A percentile compares a stretch with the other conserved stretches of the same genome.
phyloP scores from a whole-genome alignment of 2,888 invertebrate genomes.

The Oscheius sp. region DNA sequence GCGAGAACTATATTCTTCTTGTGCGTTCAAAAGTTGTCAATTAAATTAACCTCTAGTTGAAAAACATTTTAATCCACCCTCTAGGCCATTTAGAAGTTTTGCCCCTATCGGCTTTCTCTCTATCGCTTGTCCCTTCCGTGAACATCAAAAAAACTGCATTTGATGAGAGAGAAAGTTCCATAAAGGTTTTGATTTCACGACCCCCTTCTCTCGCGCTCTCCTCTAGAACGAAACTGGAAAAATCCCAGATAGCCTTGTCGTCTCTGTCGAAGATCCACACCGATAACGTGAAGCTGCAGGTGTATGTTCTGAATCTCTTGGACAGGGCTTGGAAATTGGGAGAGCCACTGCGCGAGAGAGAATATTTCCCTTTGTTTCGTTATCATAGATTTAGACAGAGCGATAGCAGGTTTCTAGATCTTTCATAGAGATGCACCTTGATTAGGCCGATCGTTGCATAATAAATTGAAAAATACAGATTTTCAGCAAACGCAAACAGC shows the following conservation, averaged over 20 bases:
- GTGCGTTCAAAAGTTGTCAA: no score
- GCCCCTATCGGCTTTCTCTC: neutral
- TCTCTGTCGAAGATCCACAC: constrained; percentile 10
- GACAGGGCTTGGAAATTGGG: neutral
- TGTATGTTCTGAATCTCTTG: neutral
- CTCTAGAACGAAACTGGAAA: constrained; percentile 28
- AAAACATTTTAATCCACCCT: constrained; percentile 10
- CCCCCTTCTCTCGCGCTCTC: constrained; percentile 27
- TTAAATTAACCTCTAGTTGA: neutral
- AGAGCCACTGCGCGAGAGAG: neutral
- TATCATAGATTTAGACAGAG: constrained; percentile 20
- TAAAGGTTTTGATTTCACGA: constrained; percentile 14
- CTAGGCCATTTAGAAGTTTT: neutral
- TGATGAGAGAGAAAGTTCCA: constrained; percentile 12
- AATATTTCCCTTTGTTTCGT: constrained; percentile 23
- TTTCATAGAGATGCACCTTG: constrained; percentile 17
- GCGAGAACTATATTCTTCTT: no score
- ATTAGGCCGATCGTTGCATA: neutral
- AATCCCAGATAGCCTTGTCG: neutral
- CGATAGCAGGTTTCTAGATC: constrained; percentile 17
- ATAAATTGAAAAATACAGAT: neutral
- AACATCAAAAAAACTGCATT: constrained; percentile 3
- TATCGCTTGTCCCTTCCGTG: neutral
- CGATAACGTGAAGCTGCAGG: constrained; percentile 20
- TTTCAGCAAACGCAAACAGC: constrained; percentile 61